Base-by-base conservation (phyloP, 2,888 invertebrate genomes). In the Apodemia mormo region DNA sequence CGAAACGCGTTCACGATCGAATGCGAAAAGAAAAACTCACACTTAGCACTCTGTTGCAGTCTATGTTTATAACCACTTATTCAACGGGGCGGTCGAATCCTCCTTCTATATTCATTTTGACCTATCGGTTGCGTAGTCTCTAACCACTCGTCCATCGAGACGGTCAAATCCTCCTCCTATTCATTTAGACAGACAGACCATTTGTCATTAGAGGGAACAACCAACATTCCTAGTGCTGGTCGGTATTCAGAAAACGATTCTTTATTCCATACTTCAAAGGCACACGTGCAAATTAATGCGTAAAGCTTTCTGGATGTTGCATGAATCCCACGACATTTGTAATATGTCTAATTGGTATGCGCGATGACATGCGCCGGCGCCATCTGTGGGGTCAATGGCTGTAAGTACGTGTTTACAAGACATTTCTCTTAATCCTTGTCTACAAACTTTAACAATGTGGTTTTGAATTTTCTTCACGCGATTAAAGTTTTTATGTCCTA, bases 311-410 rank as follows among this genome's bases (percentile, higher is more conserved):
- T 67, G 68, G 67, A 29, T 72, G 14, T 49, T 14, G 68, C 56
- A 61, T 71, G 68, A 73, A 84, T 85, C 86, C 82, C 87, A 88
- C 84, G 79, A 77, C 77, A 83, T 83, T 77, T 80, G 81, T 82
- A 82, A 85, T 82, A 81, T 77, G 77, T 76, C 82, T 87, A 87
- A 89, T 90, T 89, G 86, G 82, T 88, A 89, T 88, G 89, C 89
- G 80, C 78, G 74, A 77, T 79, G 81, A 80, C 82, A 81, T 79
- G 77, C 79, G 81, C 76, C 75, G 76, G 76, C 76, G 77, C 79
- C 80, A 73, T 73, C 70, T 66, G 67, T 66, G 71, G 70, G 85
- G 83, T 83, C 87, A 81, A 80, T 78, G 86, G 81, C 86, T 75
- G 76, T 72, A 52, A 72, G 73, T 74, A 71, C 71, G 71, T 76